Conservation (phyloP, 64 coral and sea anemone genomes). For the Hydrozoanthus tunicans region DNA sequence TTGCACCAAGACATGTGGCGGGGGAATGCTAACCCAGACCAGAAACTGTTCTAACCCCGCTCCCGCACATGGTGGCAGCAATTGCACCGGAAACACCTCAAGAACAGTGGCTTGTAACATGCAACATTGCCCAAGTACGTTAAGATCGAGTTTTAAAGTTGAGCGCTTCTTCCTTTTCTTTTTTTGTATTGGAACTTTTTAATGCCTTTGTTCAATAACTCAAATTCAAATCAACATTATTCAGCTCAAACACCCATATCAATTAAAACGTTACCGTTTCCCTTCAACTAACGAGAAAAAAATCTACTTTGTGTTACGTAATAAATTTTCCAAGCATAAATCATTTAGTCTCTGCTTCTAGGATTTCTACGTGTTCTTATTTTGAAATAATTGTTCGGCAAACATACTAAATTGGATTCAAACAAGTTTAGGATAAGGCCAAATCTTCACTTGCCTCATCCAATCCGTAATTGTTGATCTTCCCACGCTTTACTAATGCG, state of each 20-base stretch:
- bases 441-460: conserved; percentile 43
- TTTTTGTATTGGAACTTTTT: conserved; percentile 5
- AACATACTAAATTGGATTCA: conserved; percentile 49
- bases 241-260: conserved; percentile 7
- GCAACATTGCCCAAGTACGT: background rate
- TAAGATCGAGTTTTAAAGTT: background rate
- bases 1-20: too few species aligned
- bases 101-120: background rate
- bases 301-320: conserved; percentile 16
- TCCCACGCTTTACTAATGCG: conserved; percentile 41
- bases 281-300: conserved; percentile 11
- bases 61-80: background rate
- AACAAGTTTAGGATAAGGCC: conserved; percentile 48
- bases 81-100: too few species aligned
- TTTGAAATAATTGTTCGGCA: conserved; percentile 43
- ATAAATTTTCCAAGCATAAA: conserved; percentile 9
- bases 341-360: background rate
- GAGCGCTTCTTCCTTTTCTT: background rate
- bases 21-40: background rate
- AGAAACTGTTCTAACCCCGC: background rate
- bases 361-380: background rate
- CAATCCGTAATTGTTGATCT: conserved; percentile 45
- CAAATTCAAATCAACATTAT: background rate
- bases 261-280: conserved; percentile 12
- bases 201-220: background rate